Conservation (phyloP, 2,797 vertebrate genomes). For the Pitangus sulphuratus region DNA sequence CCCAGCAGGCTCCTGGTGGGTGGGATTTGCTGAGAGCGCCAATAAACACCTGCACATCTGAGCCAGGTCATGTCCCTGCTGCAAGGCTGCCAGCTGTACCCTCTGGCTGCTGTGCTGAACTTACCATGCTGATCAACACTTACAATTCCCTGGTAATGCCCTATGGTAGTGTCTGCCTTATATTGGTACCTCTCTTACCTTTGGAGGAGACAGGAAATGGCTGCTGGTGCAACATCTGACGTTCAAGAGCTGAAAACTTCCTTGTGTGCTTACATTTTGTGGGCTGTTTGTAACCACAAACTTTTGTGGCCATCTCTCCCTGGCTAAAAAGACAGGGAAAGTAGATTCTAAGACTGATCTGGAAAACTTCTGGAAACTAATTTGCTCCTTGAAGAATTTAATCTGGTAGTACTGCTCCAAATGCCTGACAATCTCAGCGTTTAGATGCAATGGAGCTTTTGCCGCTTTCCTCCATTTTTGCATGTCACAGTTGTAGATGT, state of each 20-base stretch:
- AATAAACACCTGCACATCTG: not conserved
- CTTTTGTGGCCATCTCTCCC: not conserved
- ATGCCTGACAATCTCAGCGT: not conserved
- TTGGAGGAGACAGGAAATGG: not conserved
- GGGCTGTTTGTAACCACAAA: not conserved
- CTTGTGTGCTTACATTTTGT: not conserved
- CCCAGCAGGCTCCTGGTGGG: not conserved
- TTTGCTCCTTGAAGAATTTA: not conserved
- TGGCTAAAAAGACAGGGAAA: not conserved
- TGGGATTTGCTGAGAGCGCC: not conserved
- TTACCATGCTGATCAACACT: rapidly evolving
- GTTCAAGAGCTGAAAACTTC: not conserved
- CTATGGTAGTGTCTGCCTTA: not conserved
- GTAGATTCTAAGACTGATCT: not conserved
- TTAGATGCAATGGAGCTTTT: not conserved
- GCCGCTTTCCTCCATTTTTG: not conserved
- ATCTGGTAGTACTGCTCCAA: not conserved
- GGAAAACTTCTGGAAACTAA: not conserved
- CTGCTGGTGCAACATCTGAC: not conserved
- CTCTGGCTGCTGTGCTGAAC: not conserved
- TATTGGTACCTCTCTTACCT: not conserved
- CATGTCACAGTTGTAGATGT: not conserved
- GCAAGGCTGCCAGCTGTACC: not conserved
- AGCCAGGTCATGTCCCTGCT: not conserved
- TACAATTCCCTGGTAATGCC: not conserved